These are phyloP conservation scores for Steromphala cineraria DNA, from an alignment of 2,888 invertebrate genomes.

Conservation along the genomic window DNA sequence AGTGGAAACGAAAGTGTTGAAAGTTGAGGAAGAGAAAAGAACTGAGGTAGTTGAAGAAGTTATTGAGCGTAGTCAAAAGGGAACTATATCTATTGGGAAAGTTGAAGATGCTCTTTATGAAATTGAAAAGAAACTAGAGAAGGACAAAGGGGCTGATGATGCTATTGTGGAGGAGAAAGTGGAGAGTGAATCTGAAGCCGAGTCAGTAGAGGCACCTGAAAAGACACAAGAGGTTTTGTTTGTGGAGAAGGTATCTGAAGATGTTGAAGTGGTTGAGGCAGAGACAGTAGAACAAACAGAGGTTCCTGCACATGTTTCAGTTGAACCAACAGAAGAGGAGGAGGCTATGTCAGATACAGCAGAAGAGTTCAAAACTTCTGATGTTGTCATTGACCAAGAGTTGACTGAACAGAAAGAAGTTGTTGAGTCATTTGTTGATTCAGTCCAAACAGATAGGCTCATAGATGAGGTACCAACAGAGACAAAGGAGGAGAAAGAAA, in stretches of 20 bases:
- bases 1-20: background rate
- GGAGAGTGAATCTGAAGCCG: slow-evolving; percentile 27
- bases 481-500: background rate
- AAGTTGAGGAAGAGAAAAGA: background rate
- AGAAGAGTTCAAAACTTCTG: too few relatives aligned
- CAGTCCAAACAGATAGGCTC: background rate
- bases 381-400: too few relatives aligned
- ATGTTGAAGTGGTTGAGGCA: slow-evolving; percentile 36
- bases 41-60: background rate
- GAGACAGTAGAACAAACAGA: slow-evolving; percentile 23
- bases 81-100: background rate
- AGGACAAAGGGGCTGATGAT: slow-evolving; percentile 25
- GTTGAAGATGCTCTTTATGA: background rate
- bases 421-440: background rate
- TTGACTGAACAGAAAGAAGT: slow-evolving; percentile 2
- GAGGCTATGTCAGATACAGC: background rate
- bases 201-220: slow-evolving; percentile 22
- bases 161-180: slow-evolving; percentile 18
- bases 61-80: background rate
- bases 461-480: background rate
- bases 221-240: background rate
- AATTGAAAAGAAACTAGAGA: background rate
- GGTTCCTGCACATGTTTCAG: background rate
- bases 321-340: slow-evolving; percentile 15
- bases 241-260: slow-evolving; percentile 28